phyloP scores from a whole-genome alignment of 2,797 vertebrate species.

The Streptopelia turtur region DNA sequence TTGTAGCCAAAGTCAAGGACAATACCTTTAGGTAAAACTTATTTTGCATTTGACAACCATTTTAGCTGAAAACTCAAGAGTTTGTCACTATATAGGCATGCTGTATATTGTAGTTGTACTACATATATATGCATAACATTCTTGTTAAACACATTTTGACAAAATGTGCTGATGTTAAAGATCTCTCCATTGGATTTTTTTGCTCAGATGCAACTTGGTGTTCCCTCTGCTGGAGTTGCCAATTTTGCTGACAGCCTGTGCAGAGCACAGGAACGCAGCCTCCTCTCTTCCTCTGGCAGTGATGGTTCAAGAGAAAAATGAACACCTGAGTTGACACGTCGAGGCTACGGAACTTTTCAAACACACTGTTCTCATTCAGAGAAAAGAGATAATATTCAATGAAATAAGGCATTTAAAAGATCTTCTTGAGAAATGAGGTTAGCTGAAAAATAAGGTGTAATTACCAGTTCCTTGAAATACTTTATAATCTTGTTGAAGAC shows the following conservation, averaged over 20 bases:
- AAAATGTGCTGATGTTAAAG: background rate
- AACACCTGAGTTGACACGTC: background rate
- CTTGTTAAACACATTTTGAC: background rate
- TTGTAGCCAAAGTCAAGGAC: background rate
- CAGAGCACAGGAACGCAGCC: background rate
- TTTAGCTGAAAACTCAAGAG: background rate
- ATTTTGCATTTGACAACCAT: background rate
- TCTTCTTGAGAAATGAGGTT: background rate
- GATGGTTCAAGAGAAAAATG: background rate
- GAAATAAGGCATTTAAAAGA: background rate
- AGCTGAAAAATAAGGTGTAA: background rate
- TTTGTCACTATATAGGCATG: rapidly evolving
- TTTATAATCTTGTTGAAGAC: background rate
- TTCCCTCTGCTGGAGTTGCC: background rate
- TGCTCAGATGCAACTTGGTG: background rate
- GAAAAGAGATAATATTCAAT: background rate
- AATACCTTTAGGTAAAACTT: background rate
- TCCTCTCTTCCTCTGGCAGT: background rate
- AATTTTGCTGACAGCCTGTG: background rate
- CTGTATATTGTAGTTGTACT: background rate
- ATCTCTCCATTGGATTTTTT: background rate
- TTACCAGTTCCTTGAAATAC: background rate
- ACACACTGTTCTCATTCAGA: background rate
- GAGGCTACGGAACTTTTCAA: background rate
- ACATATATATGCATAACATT: rapidly evolving